Percentiles rank a stretch among this genome's conserved stretches.
Evolutionary conservation across 1,140 invertebrate species (phyloP).

Genomic region (Lucilia cuprina): DNA sequence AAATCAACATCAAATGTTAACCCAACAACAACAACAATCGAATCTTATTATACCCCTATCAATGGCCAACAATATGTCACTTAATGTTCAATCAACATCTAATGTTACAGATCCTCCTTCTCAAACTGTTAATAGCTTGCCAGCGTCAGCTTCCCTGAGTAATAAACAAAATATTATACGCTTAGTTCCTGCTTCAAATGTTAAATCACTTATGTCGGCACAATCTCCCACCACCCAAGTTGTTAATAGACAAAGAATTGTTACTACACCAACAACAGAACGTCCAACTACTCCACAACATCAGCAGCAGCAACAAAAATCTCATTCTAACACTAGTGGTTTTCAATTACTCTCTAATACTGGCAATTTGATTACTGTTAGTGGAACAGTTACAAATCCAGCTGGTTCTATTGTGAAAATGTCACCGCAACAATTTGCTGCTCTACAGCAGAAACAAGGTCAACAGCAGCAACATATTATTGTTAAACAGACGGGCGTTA

Average conservation of each 20-base stretch:
- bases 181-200: background rate
- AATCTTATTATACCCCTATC: constrained; percentile 24
- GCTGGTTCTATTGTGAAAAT: constrained; percentile 52
- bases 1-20: constrained; percentile 22
- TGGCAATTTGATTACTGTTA: constrained; percentile 6
- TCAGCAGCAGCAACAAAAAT: background rate
- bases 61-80: constrained; percentile 13
- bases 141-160: background rate
- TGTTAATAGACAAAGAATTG: constrained; percentile 14
- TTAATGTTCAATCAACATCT: background rate
- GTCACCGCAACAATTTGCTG: constrained; percentile 56
- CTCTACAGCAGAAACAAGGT: constrained; percentile 53
- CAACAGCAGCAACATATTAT: constrained; percentile 37
- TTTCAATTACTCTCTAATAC: background rate
- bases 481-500: constrained; percentile 46
- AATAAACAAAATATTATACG: constrained; percentile 27
- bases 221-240: background rate
- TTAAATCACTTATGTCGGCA: background rate
- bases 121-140: too few species aligned
- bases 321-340: background rate
- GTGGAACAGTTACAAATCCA: constrained; percentile 18
- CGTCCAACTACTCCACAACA: background rate
- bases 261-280: background rate
- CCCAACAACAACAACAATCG: background rate
- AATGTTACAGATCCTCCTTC: background rate